phyloP scores from a whole-genome alignment of 1,140 invertebrate species.

The Paracyclopina nana region DNA sequence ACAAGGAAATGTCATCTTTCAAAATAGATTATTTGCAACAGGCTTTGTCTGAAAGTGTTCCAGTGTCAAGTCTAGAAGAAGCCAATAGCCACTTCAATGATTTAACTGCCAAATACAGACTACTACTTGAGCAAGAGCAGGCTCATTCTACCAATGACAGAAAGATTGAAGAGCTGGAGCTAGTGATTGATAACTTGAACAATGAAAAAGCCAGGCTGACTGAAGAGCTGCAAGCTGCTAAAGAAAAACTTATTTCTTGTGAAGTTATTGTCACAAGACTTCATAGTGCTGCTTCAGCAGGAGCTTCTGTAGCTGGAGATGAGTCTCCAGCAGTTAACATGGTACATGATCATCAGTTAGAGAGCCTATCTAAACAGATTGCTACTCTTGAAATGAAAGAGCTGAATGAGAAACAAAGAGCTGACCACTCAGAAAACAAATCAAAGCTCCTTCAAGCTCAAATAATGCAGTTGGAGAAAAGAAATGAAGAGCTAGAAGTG shows the following conservation, averaged over 20 bases:
- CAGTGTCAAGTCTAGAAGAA: not conserved
- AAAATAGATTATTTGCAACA: constrained; percentile 11
- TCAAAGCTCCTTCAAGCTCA: not conserved
- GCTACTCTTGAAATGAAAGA: constrained; percentile 16
- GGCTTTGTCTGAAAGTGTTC: constrained; percentile 4
- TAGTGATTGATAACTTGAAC: not conserved
- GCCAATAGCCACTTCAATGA: constrained; percentile 13
- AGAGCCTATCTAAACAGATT: not conserved
- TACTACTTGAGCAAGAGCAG: constrained; percentile 9
- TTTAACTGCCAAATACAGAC: constrained; percentile 11
- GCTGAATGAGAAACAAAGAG: constrained; percentile 17
- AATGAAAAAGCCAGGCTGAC: not conserved
- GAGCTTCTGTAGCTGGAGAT: too few relatives aligned
- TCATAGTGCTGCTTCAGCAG: too few relatives aligned
- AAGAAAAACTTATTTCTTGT: constrained; percentile 7
- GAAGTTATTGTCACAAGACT: not conserved
- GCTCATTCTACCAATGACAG: not conserved
- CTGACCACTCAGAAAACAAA: constrained; percentile 2
- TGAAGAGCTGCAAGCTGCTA: constrained; percentile 3
- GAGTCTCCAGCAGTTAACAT: too few relatives aligned
- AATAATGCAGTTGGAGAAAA: constrained; percentile 11
- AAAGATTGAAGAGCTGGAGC: constrained; percentile 7
- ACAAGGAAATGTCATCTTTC: constrained; percentile 8
- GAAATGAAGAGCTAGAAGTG: constrained; percentile 9
- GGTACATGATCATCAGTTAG: not conserved